A percentile compares a stretch with the other conserved stretches of the same genome.
These are phyloP conservation scores for Smittia sp. DNA, from an alignment of 2,888 invertebrate species.

Conservation along the genomic window DNA sequence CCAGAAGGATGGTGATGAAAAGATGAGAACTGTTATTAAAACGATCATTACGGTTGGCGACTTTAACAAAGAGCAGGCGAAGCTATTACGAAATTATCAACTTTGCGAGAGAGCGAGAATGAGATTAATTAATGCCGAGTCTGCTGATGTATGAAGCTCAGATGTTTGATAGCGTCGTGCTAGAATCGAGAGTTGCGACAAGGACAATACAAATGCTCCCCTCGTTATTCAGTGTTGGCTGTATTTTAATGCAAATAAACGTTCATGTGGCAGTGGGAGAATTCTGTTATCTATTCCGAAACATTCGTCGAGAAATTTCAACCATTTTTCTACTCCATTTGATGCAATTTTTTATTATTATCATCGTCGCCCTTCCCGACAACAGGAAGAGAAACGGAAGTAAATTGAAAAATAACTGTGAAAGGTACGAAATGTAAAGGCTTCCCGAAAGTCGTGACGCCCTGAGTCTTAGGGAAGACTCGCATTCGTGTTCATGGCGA, in stretches of 20 bases:
- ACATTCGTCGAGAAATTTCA: conserved; percentile 31
- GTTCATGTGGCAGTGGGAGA: conserved; percentile 12
- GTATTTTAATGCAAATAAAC: conserved; percentile 40
- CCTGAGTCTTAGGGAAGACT: neutral
- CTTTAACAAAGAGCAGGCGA: neutral
- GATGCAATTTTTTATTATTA: conserved; percentile 37
- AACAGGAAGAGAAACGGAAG: conserved; percentile 12
- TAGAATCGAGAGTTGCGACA: neutral
- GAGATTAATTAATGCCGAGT: conserved; percentile 12
- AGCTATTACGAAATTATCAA: conserved; percentile 17
- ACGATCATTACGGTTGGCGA: neutral
- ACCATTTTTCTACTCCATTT: conserved; percentile 39
- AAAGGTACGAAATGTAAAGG: conserved; percentile 13
- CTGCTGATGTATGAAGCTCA: conserved; percentile 1
- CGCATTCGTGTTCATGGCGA: neutral
- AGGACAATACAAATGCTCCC: conserved; percentile 16
- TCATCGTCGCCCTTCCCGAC: conserved; percentile 6
- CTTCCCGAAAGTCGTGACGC: neutral
- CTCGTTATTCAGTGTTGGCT: conserved; percentile 2
- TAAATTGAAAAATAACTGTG: conserved; percentile 38
- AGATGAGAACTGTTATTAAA: conserved; percentile 3
- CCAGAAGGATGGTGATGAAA: neutral
- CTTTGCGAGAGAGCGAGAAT: no score
- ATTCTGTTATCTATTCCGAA: conserved; percentile 26
- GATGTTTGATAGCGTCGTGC: neutral